phyloP scores from a whole-genome alignment of 2,888 invertebrate genomes.

The Dendrolimus houi region DNA sequence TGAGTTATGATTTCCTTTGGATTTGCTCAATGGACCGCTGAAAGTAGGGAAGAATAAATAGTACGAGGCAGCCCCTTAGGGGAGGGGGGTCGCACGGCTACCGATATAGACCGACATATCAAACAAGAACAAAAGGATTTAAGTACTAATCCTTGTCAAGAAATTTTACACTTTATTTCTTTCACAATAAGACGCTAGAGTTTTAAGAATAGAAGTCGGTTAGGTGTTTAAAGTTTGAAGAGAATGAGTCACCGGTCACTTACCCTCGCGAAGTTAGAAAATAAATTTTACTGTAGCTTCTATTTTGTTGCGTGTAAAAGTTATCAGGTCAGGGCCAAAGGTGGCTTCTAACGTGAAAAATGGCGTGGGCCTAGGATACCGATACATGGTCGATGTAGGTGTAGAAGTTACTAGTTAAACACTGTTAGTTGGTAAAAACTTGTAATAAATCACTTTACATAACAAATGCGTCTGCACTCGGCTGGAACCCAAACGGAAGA shows the following conservation, averaged over 20 bases:
- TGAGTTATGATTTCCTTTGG: slow-evolving; percentile 27
- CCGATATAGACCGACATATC: slow-evolving; percentile 14
- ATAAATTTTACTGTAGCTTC: slow-evolving; percentile 22
- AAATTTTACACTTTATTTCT: neutral
- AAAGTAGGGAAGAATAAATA: slow-evolving; percentile 47
- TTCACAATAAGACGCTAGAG: neutral
- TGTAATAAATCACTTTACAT: no score
- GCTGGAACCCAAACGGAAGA: no score
- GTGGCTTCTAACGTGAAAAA: neutral
- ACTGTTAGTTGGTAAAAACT: no score
- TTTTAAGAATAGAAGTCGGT: neutral
- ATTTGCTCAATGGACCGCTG: slow-evolving; percentile 40
- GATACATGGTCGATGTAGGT: no score
- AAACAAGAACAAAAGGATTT: neutral
- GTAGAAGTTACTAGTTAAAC: no score
- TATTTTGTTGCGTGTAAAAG: neutral
- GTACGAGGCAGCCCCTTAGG: slow-evolving; percentile 19
- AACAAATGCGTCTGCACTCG: no score
- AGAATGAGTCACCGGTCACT: slow-evolving; percentile 55
- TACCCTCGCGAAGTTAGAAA: slow-evolving; percentile 50
- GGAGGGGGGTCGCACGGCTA: slow-evolving; percentile 6
- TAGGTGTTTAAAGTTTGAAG: neutral
- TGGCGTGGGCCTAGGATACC: no score
- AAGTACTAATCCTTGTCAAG: neutral
- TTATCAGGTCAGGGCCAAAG: neutral